phyloP scores from a whole-genome alignment of 2,888 invertebrate species.

The Agrochola macilenta region DNA sequence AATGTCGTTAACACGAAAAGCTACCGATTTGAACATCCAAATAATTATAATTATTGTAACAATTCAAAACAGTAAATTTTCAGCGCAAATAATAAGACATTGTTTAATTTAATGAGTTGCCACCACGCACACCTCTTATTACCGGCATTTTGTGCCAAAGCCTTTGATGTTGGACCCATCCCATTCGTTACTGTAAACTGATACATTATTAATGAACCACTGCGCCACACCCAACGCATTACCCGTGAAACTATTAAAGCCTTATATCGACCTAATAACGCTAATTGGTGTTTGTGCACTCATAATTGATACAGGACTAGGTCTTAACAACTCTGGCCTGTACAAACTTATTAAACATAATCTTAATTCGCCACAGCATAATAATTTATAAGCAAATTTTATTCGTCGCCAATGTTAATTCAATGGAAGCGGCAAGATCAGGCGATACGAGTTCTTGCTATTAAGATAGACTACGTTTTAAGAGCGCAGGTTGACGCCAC shows the following conservation, averaged over 20 bases:
- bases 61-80: conserved; percentile 48
- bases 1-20: conserved; percentile 68
- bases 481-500: conserved; percentile 74
- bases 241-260: conserved; percentile 63
- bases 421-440: conserved; percentile 73
- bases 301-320: conserved; percentile 62
- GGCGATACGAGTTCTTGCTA: conserved; percentile 73
- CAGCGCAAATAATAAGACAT: conserved; percentile 59
- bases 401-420: conserved; percentile 78
- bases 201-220: conserved; percentile 72
- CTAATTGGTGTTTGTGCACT: conserved; percentile 63
- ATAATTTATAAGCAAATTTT: conserved; percentile 75
- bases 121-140: conserved; percentile 54
- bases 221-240: conserved; percentile 66
- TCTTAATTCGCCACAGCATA: conserved; percentile 64
- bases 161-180: conserved; percentile 62
- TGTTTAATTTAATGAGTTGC: conserved; percentile 63
- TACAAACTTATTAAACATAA: conserved; percentile 68
- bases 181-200: conserved; percentile 66
- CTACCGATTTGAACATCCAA: conserved; percentile 62
- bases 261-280: conserved; percentile 64
- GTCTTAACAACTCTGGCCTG: conserved; percentile 59
- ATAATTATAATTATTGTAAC: conserved; percentile 61
- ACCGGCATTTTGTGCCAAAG: conserved; percentile 59
- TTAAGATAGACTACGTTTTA: conserved; percentile 72